Percentiles rank a stretch among this genome's conserved stretches.
phyloP scores from a whole-genome alignment of 2,797 vertebrate species.

The Pelobates cultripes region DNA sequence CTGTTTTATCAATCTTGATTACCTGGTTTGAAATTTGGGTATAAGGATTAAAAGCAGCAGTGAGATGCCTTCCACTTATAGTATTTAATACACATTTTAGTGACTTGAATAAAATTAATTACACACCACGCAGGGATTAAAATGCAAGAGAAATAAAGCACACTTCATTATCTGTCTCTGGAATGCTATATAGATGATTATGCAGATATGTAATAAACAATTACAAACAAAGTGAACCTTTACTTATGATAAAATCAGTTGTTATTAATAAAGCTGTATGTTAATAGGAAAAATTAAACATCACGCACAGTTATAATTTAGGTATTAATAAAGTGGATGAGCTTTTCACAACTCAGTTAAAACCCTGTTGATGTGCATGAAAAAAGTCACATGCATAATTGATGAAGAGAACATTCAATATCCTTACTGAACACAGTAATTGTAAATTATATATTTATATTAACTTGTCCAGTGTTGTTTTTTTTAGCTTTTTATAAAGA shows the following conservation, averaged over 20 bases:
- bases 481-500: no score
- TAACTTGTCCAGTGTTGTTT: no score
- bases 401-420: background rate
- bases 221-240: conserved; percentile 29
- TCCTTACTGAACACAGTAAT: background rate
- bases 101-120: conserved; percentile 5
- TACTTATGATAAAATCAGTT: conserved; percentile 24
- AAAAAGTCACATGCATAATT: conserved; percentile 2
- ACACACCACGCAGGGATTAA: conserved; percentile 7
- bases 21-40: no score
- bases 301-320: conserved; percentile 38
- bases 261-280: conserved; percentile 33
- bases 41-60: no score
- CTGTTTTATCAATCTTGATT: no score
- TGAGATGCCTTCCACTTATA: background rate
- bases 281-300: conserved; percentile 30
- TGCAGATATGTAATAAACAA: conserved; percentile 41
- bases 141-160: conserved; percentile 14
- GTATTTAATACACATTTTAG: background rate
- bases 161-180: conserved; percentile 21
- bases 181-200: conserved; percentile 36
- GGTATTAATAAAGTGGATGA: conserved; percentile 21
- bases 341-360: conserved; percentile 18
- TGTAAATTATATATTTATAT: no score
- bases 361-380: conserved; percentile 10